phyloP scores from a whole-genome alignment of 2,797 vertebrate species.

The Halcyon badia region DNA sequence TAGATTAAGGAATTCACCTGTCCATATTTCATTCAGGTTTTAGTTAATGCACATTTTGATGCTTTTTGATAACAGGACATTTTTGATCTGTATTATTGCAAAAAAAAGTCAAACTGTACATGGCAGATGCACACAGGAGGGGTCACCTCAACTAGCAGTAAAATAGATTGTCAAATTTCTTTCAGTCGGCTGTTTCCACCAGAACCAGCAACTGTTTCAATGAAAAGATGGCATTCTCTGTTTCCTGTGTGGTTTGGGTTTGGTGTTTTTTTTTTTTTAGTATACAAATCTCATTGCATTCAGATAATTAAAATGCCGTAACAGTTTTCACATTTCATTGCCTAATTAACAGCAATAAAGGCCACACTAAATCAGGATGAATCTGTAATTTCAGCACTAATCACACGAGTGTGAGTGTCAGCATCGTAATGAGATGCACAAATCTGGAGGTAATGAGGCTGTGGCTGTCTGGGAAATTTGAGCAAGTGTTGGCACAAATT shows the following conservation, averaged over 20 bases:
- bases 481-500: slow-evolving; percentile 66
- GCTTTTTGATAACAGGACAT: not conserved
- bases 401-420: slow-evolving; percentile 67
- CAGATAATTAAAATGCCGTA: slow-evolving; percentile 75
- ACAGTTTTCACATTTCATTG: slow-evolving; percentile 75
- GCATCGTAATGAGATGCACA: slow-evolving; percentile 75
- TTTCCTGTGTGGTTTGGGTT: not conserved
- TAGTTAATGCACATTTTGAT: not conserved
- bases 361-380: slow-evolving; percentile 73
- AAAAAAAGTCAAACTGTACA: not conserved
- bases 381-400: slow-evolving; percentile 75
- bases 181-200: not conserved
- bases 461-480: slow-evolving; percentile 61
- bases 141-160: not conserved
- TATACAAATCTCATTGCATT: slow-evolving; percentile 59
- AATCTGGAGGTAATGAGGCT: slow-evolving; percentile 78
- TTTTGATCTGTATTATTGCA: not conserved
- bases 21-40: not conserved
- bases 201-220: not conserved
- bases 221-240: not conserved
- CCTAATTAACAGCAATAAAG: slow-evolving; percentile 81
- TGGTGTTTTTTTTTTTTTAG: not conserved
- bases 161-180: not conserved
- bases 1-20: not conserved
- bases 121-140: not conserved